phyloP scores from a whole-genome alignment of 2,888 invertebrate species.

The Brachyopa scutellaris region DNA sequence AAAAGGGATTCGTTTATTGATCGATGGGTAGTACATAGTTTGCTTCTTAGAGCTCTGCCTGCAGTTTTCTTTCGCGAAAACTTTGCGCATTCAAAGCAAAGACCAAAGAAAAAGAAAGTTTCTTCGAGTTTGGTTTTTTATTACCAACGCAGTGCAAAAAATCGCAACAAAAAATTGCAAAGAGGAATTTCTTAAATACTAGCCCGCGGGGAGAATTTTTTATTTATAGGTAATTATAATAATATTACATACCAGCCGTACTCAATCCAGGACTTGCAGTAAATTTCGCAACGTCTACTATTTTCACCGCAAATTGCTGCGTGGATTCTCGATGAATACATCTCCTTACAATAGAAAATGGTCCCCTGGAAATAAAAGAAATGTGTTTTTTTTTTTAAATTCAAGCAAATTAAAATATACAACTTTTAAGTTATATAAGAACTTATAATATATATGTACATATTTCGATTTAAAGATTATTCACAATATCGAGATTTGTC shows the following conservation, averaged over 20 bases:
- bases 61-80: slow-evolving; percentile 26
- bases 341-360: slow-evolving; percentile 97
- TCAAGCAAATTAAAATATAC: background rate
- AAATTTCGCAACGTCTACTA: slow-evolving; percentile 98
- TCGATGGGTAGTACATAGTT: slow-evolving; percentile 27
- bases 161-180: background rate
- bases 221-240: too few relatives aligned
- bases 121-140: background rate
- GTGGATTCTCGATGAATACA: slow-evolving; percentile 97
- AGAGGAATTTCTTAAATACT: slow-evolving; percentile 7
- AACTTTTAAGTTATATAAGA: too few relatives aligned
- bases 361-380: slow-evolving; percentile 86
- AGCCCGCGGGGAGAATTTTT: too few relatives aligned
- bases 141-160: background rate
- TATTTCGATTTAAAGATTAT: too few relatives aligned
- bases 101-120: background rate
- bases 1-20: slow-evolving; percentile 25
- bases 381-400: background rate
- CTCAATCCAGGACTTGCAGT: slow-evolving; percentile 98
- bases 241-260: slow-evolving; percentile 90
- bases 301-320: slow-evolving; percentile 98
- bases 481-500: too few relatives aligned
- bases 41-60: slow-evolving; percentile 25
- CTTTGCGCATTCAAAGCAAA: slow-evolving; percentile 2
- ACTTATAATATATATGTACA: too few relatives aligned